Conservation (phyloP, 2,113 vertebrate species). For the Oncorhynchus gorbuscha region DNA sequence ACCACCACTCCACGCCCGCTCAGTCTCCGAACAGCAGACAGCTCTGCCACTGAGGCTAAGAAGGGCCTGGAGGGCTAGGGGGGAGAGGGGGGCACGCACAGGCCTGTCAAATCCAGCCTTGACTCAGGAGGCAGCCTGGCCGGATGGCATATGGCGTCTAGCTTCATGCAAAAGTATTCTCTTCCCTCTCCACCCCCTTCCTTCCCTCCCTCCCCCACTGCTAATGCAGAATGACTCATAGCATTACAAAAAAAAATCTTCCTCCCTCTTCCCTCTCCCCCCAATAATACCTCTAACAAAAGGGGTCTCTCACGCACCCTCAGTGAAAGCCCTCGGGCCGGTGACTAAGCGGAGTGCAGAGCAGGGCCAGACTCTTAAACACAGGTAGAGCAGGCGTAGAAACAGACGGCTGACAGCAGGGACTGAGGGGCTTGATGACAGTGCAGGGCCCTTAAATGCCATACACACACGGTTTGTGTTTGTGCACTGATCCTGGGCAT, state of each 20-base stretch:
- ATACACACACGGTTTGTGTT: conserved; percentile 42
- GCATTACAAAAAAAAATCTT: conserved; percentile 77
- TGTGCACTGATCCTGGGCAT: neutral
- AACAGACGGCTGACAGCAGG: conserved; percentile 71
- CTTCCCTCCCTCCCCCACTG: conserved; percentile 66
- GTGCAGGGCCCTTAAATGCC: neutral
- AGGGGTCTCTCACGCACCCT: conserved; percentile 74
- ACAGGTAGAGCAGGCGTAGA: conserved; percentile 72
- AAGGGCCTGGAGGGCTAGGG: conserved; percentile 50
- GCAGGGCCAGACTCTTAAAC: conserved; percentile 63
- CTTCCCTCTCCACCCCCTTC: conserved; percentile 40
- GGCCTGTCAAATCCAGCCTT: conserved; percentile 86
- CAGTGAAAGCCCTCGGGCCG: conserved; percentile 65
- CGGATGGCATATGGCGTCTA: conserved; percentile 99
- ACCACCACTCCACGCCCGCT: conserved; percentile 21
- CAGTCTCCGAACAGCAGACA: conserved; percentile 43
- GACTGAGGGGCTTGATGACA: conserved; percentile 42
- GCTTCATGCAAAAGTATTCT: conserved; percentile 98
- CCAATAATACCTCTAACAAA: conserved; percentile 76
- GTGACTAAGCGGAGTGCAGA: conserved; percentile 40
- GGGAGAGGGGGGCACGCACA: conserved; percentile 84
- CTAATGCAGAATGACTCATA: conserved; percentile 98
- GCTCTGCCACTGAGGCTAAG: conserved; percentile 44
- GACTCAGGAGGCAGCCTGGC: conserved; percentile 85
- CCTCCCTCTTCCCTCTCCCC: conserved; percentile 37